These are phyloP conservation scores for Oncorhynchus masou DNA, from an alignment of 2,113 vertebrate genomes.

Conservation along the genomic window DNA sequence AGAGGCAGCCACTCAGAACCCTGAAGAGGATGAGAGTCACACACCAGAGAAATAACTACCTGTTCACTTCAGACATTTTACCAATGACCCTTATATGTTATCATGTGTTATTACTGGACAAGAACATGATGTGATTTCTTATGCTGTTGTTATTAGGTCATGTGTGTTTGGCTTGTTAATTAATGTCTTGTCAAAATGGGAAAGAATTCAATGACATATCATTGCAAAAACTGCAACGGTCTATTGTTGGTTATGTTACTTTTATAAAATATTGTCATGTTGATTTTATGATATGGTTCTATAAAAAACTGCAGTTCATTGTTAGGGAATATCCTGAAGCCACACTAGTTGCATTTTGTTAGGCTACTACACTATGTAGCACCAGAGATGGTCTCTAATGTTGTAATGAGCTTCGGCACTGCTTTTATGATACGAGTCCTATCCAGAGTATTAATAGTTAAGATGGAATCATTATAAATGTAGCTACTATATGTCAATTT, in stretches of 20 bases:
- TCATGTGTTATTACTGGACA: background rate
- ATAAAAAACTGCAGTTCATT: conserved; percentile 22
- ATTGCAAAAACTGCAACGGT: conserved; percentile 22
- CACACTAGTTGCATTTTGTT: background rate
- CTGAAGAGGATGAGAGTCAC: conserved; percentile 57
- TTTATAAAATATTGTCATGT: conserved; percentile 26
- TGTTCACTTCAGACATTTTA: background rate
- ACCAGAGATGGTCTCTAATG: background rate
- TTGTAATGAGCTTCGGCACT: no score
- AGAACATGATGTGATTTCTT: conserved; percentile 16
- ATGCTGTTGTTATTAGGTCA: conserved; percentile 3
- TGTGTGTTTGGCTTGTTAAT: background rate
- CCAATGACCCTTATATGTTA: background rate
- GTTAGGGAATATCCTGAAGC: background rate
- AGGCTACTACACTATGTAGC: background rate
- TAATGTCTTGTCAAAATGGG: background rate
- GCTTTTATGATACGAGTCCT: background rate
- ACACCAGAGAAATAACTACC: conserved; percentile 71
- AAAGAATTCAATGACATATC: background rate
- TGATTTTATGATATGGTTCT: conserved; percentile 36
- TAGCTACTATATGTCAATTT: no score
- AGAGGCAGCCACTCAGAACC: conserved; percentile 26
- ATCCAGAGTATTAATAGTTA: background rate
- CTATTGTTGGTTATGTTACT: conserved; percentile 4
- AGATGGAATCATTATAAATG: background rate